These are phyloP conservation scores for Cryptoblepharus egeriae DNA, from an alignment of 2,797 vertebrate genomes.

Conservation along the genomic window DNA sequence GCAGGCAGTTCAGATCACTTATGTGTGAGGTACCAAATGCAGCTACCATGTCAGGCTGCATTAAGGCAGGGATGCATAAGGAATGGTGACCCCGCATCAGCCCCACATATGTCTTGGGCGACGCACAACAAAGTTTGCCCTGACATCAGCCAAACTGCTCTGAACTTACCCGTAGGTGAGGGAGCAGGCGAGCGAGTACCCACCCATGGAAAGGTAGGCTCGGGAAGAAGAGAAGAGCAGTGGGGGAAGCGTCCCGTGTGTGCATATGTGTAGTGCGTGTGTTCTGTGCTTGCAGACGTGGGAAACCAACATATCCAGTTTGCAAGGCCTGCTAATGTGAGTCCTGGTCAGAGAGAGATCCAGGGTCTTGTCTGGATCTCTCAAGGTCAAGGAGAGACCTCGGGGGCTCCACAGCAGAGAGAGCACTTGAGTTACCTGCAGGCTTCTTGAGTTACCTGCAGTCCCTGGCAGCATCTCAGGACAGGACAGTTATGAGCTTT, in stretches of 20 bases:
- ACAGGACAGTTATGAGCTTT: no score
- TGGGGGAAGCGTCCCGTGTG: no score
- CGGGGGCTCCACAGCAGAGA: no score
- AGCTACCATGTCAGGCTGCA: slow-evolving; percentile 74
- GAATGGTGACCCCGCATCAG: slow-evolving; percentile 26
- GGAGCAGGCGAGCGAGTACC: background rate
- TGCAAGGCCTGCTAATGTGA: background rate
- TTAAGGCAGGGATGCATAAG: slow-evolving; percentile 75
- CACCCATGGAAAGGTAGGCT: background rate
- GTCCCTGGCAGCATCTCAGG: no score
- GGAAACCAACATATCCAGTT: background rate
- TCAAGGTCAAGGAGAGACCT: no score
- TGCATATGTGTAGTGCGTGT: no score
- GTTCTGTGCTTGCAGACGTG: no score
- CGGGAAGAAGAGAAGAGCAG: accelerated
- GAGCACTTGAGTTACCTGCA: no score
- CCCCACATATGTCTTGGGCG: background rate
- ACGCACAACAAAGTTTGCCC: background rate
- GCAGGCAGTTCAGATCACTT: slow-evolving; percentile 77
- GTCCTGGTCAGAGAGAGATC: background rate
- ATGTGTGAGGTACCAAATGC: slow-evolving; percentile 75
- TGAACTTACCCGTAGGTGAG: background rate
- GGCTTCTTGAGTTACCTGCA: no score
- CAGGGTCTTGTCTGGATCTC: no score
- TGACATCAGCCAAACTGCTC: background rate